Evolutionary conservation across 2,888 invertebrate species (phyloP).

Genomic region (Labia minor): DNA sequence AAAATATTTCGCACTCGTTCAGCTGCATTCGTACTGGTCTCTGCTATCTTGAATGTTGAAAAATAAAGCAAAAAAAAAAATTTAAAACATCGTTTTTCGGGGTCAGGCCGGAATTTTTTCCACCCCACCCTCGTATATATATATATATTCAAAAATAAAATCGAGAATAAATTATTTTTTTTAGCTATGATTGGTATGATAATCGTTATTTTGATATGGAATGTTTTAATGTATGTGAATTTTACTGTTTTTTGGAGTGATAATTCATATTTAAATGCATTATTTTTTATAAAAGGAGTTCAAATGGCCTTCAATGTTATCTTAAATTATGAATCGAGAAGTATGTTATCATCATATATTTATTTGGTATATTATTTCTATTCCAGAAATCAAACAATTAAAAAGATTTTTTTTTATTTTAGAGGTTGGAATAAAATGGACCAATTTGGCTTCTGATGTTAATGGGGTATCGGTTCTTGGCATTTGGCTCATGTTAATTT

Average conservation of each 20-base stretch:
- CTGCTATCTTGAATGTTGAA: no score
- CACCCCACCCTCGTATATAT: no score
- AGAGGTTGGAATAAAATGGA: constrained; percentile 18
- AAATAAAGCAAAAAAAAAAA: no score
- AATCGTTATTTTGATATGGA: background rate
- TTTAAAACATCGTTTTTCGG: no score
- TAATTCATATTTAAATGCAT: background rate
- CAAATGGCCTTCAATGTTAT: background rate
- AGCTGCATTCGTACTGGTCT: no score
- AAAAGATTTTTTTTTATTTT: constrained; percentile 14
- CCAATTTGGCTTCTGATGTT: constrained; percentile 14
- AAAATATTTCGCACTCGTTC: no score
- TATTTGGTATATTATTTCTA: no score
- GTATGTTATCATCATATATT: background rate
- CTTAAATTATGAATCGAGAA: background rate
- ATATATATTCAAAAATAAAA: no score
- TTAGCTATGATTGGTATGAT: background rate
- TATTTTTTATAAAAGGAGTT: background rate
- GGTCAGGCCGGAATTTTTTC: no score
- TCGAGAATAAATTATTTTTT: background rate
- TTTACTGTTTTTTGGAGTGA: background rate
- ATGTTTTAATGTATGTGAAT: background rate
- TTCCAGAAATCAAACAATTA: background rate
- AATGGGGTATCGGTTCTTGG: constrained; percentile 16
- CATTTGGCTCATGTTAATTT: constrained; percentile 26